Base-by-base conservation (phyloP, 2,888 invertebrate genomes). In the Nemotelus pantherinus region DNA sequence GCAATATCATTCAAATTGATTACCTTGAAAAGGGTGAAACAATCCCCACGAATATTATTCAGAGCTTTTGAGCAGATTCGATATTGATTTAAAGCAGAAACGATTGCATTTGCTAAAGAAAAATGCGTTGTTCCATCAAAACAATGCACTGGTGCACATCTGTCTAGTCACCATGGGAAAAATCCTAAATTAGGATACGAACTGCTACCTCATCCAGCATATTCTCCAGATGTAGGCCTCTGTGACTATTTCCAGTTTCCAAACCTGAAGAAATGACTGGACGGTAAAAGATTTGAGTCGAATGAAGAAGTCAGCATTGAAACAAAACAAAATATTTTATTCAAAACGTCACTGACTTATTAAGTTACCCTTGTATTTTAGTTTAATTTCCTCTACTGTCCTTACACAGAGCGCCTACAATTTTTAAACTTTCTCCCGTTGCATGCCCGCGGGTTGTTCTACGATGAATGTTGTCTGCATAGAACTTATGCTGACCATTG, bases 141-240 rank as follows among this genome's bases (percentile, higher is more conserved):
- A 80, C 50, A 79, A 80, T 60, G 79, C 81, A 72, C 77, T 58
- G 48, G 45, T 55, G 39, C 80, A 81, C 76, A 79, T 57, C 0
- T 80, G 58, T 7, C n/a, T 67, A 41, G 76, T 76, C 53, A 74
- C 81, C 0, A 79, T 78, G 78, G 78, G 79, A 58, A 81, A 80
- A 80, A 50, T 81, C n/a, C 50, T 50, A 64, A 81, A 79, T 77
- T 80, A 44, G n/a, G 63, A 44, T 79, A 72, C 72, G 70, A 81
- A 80, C 63, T 80, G 74, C 74, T 80, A 60, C 77, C 77, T 25
- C 82, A 82, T 77, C 77, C 82, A 48, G 80, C 80, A 2, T 81
- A 81, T 78, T 81, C 79, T n/a, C 79, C 82, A 78, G 80, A 82
- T 80, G 76, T 82, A 82, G 83, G 83, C 81, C 83, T 83, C 80